A percentile compares a stretch with the other conserved stretches of the same genome.
Evolutionary conservation across 2,888 invertebrate species (phyloP).

Genomic region (Schizotus pectinicornis): DNA sequence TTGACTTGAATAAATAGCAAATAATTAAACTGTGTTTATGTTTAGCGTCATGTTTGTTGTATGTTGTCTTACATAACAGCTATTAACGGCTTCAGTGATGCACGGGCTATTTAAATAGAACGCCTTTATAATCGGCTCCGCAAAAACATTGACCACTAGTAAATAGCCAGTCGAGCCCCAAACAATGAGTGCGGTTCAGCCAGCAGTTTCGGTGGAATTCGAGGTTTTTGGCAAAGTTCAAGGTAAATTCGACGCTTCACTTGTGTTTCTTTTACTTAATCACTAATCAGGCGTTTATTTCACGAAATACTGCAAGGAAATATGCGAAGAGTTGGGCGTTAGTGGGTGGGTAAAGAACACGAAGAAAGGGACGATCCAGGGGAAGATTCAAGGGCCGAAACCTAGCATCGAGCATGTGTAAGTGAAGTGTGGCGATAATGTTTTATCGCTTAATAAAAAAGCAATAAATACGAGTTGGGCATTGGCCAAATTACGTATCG

Average conservation of each 20-base stretch:
- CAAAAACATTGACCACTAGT: slow-evolving; percentile 13
- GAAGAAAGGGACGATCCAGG: slow-evolving; percentile 84
- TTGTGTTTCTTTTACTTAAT: not conserved
- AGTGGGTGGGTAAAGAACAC: slow-evolving; percentile 94
- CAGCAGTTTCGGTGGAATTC: slow-evolving; percentile 82
- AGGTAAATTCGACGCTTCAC: slow-evolving; percentile 65
- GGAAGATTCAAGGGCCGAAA: slow-evolving; percentile 86
- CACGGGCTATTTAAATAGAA: slow-evolving; percentile 29
- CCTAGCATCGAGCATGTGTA: slow-evolving; percentile 83
- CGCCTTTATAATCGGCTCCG: slow-evolving; percentile 20
- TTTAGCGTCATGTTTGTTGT: slow-evolving; percentile 2
- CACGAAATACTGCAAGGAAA: slow-evolving; percentile 86
- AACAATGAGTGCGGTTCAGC: slow-evolving; percentile 55
- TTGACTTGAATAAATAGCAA: slow-evolving; percentile 4
- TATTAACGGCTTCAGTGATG: slow-evolving; percentile 24
- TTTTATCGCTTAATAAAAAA: slow-evolving; percentile 10
- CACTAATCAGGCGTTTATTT: slow-evolving; percentile 76
- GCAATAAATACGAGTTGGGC: slow-evolving; percentile 15
- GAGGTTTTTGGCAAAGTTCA: slow-evolving; percentile 91
- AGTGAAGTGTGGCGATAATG: slow-evolving; percentile 52
- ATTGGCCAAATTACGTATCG: slow-evolving; percentile 17
- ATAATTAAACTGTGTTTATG: slow-evolving; percentile 1
- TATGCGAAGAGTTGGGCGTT: slow-evolving; percentile 74
- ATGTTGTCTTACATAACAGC: slow-evolving; percentile 14
- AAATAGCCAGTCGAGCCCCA: not conserved